Percentiles rank a stretch among this genome's conserved stretches.
These are phyloP conservation scores for Cosmia pyralina DNA, from an alignment of 2,888 invertebrate genomes.

Conservation along the genomic window DNA sequence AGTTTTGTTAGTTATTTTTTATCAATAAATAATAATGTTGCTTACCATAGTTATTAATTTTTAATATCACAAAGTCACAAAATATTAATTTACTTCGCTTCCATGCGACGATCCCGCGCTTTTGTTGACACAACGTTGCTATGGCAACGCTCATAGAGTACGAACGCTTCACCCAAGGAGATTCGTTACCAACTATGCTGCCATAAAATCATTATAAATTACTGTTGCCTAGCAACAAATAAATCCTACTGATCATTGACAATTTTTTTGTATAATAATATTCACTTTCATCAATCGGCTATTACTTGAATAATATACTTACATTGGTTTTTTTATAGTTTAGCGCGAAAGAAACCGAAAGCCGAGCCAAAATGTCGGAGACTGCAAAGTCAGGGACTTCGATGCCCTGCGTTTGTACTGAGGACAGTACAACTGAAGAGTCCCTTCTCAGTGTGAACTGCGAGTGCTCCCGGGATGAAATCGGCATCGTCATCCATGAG, in stretches of 20 bases:
- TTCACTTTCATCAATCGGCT: constrained; percentile 44
- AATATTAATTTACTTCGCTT: constrained; percentile 24
- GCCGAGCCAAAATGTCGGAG: constrained; percentile 65
- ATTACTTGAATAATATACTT: constrained; percentile 9
- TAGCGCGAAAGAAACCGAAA: constrained; percentile 34
- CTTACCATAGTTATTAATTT: constrained; percentile 52
- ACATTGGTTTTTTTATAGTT: constrained; percentile 39
- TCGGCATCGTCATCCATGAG: constrained; percentile 78
- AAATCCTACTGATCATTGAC: constrained; percentile 49
- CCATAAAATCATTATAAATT: constrained; percentile 29
- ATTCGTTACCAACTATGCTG: neutral
- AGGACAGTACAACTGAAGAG: constrained; percentile 64
- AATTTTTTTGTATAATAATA: constrained; percentile 51
- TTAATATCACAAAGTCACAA: neutral
- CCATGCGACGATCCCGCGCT: constrained; percentile 25
- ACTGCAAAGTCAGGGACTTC: constrained; percentile 57
- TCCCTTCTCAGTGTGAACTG: constrained; percentile 69
- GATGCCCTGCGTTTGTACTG: constrained; percentile 73
- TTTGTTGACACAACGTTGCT: constrained; percentile 72
- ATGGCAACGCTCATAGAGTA: constrained; percentile 60
- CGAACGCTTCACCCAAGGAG: constrained; percentile 51
- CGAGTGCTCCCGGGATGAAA: constrained; percentile 79
- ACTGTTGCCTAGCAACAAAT: constrained; percentile 70
- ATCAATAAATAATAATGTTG: neutral
- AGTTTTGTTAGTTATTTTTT: too few species aligned